A percentile compares a stretch with the other conserved stretches of the same genome.
These are phyloP conservation scores for Leptinotarsa juncta DNA, from an alignment of 2,888 invertebrate genomes.

Conservation along the genomic window DNA sequence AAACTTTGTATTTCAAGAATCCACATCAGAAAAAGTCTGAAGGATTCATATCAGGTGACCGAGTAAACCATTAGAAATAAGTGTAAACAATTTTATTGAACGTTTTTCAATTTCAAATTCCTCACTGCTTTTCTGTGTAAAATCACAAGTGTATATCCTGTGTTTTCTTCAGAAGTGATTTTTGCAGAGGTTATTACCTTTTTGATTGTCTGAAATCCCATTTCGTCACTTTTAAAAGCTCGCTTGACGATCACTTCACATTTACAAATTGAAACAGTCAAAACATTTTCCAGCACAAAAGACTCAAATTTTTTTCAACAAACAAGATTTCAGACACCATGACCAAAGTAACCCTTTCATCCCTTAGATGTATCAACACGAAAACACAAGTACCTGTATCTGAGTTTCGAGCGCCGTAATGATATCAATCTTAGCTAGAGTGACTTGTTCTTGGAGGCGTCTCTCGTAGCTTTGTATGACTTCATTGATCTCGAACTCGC, in stretches of 20 bases:
- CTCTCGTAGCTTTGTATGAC: slow-evolving; percentile 67
- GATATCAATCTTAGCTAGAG: slow-evolving; percentile 76
- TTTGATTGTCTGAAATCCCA: neutral
- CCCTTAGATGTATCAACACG: neutral
- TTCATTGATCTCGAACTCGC: slow-evolving; percentile 64
- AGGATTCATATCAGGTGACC: no score
- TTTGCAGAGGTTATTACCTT: neutral
- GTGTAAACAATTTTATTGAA: no score
- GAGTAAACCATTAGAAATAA: no score
- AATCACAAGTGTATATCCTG: no score
- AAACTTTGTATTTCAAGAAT: no score
- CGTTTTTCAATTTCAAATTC: no score
- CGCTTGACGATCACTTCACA: no score
- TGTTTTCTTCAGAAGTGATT: no score
- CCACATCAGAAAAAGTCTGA: no score
- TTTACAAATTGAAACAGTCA: neutral
- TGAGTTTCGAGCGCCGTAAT: slow-evolving; percentile 77
- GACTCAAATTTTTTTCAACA: neutral
- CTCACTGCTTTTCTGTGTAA: no score
- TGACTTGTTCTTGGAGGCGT: slow-evolving; percentile 72
- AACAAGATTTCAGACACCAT: neutral
- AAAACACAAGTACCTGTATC: slow-evolving; percentile 73
- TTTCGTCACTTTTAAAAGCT: neutral
- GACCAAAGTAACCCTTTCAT: neutral
- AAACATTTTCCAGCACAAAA: neutral